A percentile compares a stretch with the other conserved stretches of the same genome.
phyloP scores from a whole-genome alignment of 2,113 vertebrate species.

The Aphyosemion australe region DNA sequence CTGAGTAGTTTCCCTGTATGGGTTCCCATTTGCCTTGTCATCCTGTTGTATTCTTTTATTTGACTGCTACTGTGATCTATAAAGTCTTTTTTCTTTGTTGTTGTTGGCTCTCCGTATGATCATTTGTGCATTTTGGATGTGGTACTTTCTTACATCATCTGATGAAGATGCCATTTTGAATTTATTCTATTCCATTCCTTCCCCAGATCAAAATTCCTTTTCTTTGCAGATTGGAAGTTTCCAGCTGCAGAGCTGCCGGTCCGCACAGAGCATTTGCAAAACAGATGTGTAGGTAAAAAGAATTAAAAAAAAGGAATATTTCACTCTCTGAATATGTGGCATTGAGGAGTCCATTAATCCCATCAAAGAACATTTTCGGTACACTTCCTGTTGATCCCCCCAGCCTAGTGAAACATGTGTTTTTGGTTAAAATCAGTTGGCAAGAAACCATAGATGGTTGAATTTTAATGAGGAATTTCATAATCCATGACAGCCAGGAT shows the following conservation, averaged over 20 bases:
- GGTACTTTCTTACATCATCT: conserved; percentile 43
- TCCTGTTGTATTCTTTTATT: conserved; percentile 26
- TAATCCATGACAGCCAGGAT: conserved; percentile 50
- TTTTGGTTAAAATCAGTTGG: conserved; percentile 51
- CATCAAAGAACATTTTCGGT: conserved; percentile 49
- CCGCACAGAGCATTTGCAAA: conserved; percentile 41
- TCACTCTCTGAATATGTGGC: conserved; percentile 26
- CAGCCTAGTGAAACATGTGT: conserved; percentile 52
- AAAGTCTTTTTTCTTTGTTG: not conserved
- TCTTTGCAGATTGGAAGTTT: conserved; percentile 65
- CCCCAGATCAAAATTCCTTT: conserved; percentile 51
- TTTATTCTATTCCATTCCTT: conserved; percentile 63
- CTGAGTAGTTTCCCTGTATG: conserved; percentile 44
- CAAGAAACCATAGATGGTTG: conserved; percentile 16
- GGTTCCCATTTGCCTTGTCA: conserved; percentile 12
- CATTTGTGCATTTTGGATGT: conserved; percentile 17
- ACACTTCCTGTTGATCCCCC: conserved; percentile 17
- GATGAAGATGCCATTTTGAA: conserved; percentile 50
- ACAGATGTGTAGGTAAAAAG: conserved; percentile 60
- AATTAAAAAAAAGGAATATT: conserved; percentile 10
- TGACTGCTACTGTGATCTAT: conserved; percentile 7
- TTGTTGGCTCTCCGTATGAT: not conserved
- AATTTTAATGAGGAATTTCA: conserved; percentile 48
- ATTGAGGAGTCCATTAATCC: conserved; percentile 36
- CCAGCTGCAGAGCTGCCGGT: conserved; percentile 50